A percentile compares a stretch with the other conserved stretches of the same genome.
These are phyloP conservation scores for Mus caroli DNA, from an alignment of 2,797 vertebrate genomes.

Conservation along the genomic window DNA sequence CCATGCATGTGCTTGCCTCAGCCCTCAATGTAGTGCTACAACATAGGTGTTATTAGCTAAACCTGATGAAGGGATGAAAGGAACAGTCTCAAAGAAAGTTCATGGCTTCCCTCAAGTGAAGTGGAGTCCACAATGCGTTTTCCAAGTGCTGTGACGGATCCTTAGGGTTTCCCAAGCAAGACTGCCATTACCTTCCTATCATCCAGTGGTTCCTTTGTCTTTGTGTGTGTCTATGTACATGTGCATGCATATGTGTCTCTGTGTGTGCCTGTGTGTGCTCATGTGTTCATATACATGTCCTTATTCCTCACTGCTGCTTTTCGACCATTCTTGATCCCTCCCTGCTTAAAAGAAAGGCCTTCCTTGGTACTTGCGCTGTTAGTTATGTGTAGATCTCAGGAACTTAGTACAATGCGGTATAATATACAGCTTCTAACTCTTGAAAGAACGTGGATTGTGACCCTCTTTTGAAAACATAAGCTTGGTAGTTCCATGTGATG, in stretches of 20 bases:
- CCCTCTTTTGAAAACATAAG: not conserved
- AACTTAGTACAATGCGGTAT: not conserved
- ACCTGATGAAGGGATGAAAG: constrained; percentile 53
- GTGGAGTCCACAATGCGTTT: constrained; percentile 46
- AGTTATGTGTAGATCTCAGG: not conserved
- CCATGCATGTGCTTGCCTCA: not conserved
- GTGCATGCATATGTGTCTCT: not conserved
- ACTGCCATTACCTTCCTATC: not conserved
- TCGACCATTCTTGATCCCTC: not conserved
- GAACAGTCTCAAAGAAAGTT: constrained; percentile 48
- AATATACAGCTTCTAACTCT: not conserved
- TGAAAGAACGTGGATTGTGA: constrained; percentile 7
- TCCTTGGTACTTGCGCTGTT: not conserved
- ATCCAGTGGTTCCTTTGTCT: not conserved
- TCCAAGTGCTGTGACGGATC: not conserved
- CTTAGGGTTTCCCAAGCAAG: constrained; percentile 5
- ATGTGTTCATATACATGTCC: not conserved
- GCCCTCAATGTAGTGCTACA: not conserved
- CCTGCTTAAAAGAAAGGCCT: not conserved
- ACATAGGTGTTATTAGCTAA: constrained; percentile 31
- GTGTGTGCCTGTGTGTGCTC: not conserved
- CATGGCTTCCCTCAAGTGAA: constrained; percentile 51
- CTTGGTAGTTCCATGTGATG: not conserved
- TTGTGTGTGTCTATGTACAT: not conserved
- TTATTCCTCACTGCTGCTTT: constrained; percentile 33